Evolutionary conservation across 2,888 invertebrate genomes (phyloP), one percentile per base, ranked within the genome.

Genomic region (Galerucella pusilla): DNA sequence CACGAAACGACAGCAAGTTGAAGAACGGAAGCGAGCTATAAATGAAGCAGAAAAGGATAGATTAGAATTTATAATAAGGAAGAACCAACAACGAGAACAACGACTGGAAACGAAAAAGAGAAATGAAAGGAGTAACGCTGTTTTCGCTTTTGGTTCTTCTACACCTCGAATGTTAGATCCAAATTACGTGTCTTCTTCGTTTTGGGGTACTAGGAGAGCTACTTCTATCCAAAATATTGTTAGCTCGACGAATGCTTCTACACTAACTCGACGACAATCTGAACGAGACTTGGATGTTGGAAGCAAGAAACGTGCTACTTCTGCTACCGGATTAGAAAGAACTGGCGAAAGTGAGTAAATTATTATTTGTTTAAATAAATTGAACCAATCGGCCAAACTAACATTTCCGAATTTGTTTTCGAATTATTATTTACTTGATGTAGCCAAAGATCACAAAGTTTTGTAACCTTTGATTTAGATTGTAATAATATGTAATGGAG

Each of bases 71-170:
- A 93, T 97, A 82, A 87, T 97, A 81, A 93, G 94, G 84, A 93
- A 95, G 86, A 96, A 96, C 88, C 93, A 93, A 63, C 83, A 84
- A 75, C 75, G 84, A 63, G 83, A 84, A 35, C 84, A 86, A 35
- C 83, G 88, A 66, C 89, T 96, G 84, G 96, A 96, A 87, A 91
- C 93, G 70, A 94, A 94, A 87, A 92, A 92, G 84, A 92, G 92
- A 84, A 92, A 94, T 83, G 95, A 96, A 85, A 91, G 94, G 83
- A 91, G 91, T 85, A 92, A 92, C 79, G 90, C 90, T 82, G 94
- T 93, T 73, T 97, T 96, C 89, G 97, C 96, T 72, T 97, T 97
- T 89, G 97, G 97, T 76, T 96, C 96, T 83, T 96, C 96, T 81
- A 97, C 96, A 78, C 96, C 97, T 78, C 91, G 97, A 78, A 92